A percentile compares a stretch with the other conserved stretches of the same genome.
Evolutionary conservation across 2,888 invertebrate genomes (phyloP).

Genomic region (Spicauda simplicius): DNA sequence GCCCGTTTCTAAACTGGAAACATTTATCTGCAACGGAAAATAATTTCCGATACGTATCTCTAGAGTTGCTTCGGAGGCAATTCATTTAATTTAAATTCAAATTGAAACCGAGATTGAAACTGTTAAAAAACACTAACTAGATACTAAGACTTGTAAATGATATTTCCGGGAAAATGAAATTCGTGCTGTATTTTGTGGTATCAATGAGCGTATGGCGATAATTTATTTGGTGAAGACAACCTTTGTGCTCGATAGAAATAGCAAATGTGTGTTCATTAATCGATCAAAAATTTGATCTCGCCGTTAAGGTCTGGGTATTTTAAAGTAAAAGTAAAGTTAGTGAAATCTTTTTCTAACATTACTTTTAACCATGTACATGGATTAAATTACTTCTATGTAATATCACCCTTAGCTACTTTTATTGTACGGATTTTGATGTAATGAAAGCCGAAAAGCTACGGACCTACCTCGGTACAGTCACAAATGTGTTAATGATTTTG

Average conservation of each 20-base stretch:
- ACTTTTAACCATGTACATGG: no score
- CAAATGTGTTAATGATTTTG: no score
- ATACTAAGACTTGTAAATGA: neutral
- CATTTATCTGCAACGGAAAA: constrained; percentile 2
- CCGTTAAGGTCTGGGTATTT: no score
- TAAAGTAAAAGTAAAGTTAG: no score
- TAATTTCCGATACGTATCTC: constrained; percentile 2
- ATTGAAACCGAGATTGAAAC: neutral
- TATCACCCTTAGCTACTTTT: no score
- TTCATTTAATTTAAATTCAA: constrained; percentile 2
- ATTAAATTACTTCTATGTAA: no score
- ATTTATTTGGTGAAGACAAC: neutral
- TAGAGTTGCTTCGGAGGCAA: constrained; percentile 1
- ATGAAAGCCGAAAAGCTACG: no score
- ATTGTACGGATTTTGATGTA: no score
- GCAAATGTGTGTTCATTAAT: no score
- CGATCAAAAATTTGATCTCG: no score
- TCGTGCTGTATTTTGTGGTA: neutral
- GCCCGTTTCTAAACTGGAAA: neutral
- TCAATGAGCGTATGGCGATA: neutral
- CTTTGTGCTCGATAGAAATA: neutral
- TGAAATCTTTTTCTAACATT: no score
- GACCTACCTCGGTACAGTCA: no score
- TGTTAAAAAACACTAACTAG: neutral
- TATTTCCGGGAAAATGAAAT: neutral